These are phyloP conservation scores for Apotomis betuletana DNA, from an alignment of 2,888 invertebrate species.

Conservation along the genomic window DNA sequence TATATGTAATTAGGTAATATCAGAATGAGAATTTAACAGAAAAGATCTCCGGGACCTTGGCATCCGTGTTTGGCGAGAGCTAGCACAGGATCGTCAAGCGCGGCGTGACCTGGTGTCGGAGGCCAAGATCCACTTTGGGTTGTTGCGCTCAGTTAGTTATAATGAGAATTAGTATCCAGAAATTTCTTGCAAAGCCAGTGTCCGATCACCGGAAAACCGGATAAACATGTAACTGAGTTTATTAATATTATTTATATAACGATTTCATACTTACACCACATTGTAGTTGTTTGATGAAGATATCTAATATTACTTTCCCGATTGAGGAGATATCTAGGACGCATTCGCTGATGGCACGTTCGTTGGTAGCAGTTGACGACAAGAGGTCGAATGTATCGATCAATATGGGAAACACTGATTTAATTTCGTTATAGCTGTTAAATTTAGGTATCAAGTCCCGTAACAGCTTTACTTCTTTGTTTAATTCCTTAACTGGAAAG, in stretches of 20 bases:
- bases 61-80: no score
- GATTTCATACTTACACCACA: constrained; percentile 46
- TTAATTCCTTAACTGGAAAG: constrained; percentile 48
- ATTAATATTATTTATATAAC: constrained; percentile 43
- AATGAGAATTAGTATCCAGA: no score
- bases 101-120: no score
- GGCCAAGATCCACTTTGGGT: no score
- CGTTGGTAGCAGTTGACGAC: constrained; percentile 46
- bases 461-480: constrained; percentile 51
- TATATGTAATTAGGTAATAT: no score
- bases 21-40: no score
- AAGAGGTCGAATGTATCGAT: constrained; percentile 53
- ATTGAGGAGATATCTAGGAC: constrained; percentile 51
- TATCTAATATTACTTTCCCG: constrained; percentile 54
- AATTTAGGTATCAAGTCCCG: constrained; percentile 48
- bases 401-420: constrained; percentile 51
- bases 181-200: no score
- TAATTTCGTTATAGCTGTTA: constrained; percentile 48
- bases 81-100: no score
- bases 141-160: no score
- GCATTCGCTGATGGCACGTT: constrained; percentile 44
- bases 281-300: constrained; percentile 47
- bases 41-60: no score
- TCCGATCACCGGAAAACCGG: no score
- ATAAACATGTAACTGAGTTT: no score